phyloP scores from a whole-genome alignment of 2,113 vertebrate genomes.

The Gasterosteus nipponicus region DNA sequence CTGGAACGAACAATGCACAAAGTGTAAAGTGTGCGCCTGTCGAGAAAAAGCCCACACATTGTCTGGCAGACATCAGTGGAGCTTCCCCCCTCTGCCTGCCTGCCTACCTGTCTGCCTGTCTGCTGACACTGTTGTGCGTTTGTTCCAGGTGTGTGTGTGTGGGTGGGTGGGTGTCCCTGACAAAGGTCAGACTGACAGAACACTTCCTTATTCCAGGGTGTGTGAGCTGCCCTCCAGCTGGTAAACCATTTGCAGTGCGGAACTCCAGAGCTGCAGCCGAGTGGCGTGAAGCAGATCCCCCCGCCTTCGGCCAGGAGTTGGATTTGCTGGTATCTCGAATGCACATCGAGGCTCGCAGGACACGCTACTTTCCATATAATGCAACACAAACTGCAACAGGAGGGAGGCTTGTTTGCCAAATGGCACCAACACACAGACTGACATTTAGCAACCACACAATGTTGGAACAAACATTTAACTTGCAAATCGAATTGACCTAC shows the following conservation, averaged over 20 bases:
- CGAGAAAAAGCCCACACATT: conserved; percentile 1
- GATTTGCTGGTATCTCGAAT: neutral
- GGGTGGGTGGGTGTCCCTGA: conserved; percentile 28
- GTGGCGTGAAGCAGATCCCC: neutral
- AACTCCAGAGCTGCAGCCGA: neutral
- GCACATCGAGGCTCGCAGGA: neutral
- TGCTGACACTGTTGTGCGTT: conserved; percentile 20
- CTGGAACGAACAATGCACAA: conserved; percentile 9
- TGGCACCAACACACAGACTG: neutral
- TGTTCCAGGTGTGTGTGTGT: conserved; percentile 62
- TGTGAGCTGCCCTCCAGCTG: conserved; percentile 13
- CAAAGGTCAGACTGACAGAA: conserved; percentile 72
- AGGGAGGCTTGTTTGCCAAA: neutral
- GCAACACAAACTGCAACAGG: conserved; percentile 9
- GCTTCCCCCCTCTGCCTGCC: conserved; percentile 20
- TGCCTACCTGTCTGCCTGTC: conserved; percentile 48
- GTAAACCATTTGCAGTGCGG: conserved; percentile 28
- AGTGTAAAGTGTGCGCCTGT: neutral
- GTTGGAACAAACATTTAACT: conserved; percentile 44
- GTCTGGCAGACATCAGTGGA: conserved; percentile 24
- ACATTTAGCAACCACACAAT: neutral
- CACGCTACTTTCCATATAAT: conserved; percentile 29
- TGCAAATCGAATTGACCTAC: conserved; percentile 49
- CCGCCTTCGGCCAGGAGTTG: neutral
- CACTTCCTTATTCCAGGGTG: conserved; percentile 77